Base-by-base conservation (phyloP, 1,140 invertebrate species). In the Apis dorsata region DNA sequence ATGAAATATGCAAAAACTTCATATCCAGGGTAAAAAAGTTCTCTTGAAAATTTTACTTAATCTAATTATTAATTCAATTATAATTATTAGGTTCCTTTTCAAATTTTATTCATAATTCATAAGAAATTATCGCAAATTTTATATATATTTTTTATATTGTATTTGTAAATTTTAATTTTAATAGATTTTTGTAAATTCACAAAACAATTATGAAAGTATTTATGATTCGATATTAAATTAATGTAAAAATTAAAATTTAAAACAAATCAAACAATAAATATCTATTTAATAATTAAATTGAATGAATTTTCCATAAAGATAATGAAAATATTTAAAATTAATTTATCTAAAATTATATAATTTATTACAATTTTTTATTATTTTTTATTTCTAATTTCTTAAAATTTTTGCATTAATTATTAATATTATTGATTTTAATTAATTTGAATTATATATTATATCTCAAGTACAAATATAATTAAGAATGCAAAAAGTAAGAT, bases 71-170 rank as follows among this genome's bases (percentile, higher is more conserved):
- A 60, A 53, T 55, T 77, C 12, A 75, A 2, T 60, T 8, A 8
- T 1, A n/a, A 80, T 15, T 60, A 9, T 53, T 28, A 11, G 28
- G 49, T 77, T 82, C 65, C 80, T 70, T 77, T 7, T 34, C 21
- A 69, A 82, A 69, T 77, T 77, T 69, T 51, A 13, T 9, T 34
- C 59, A n/a, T 57, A 19, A 13, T 9, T 34, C 59, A n/a, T 57
- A 19, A 60, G 34, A 66, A 55, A 4, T 74, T 53, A 63, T 68
- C 9, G 9, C 21, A 69, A 62, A 77, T 77, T 44, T 77, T 77
- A 24, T 82, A 70, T 57, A 70, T 70, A 82, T 77, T 77, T 82
- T 65, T 77, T 82, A 53, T 82, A 82, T 77, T 69, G 0, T 70
- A 82, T 77, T 82, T 81, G 66, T 81, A 17, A 74, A 74, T 70